phyloP scores from a whole-genome alignment of 30 jellyfish, hydroid and myxozoan species.

The Aurelia sp. region DNA sequence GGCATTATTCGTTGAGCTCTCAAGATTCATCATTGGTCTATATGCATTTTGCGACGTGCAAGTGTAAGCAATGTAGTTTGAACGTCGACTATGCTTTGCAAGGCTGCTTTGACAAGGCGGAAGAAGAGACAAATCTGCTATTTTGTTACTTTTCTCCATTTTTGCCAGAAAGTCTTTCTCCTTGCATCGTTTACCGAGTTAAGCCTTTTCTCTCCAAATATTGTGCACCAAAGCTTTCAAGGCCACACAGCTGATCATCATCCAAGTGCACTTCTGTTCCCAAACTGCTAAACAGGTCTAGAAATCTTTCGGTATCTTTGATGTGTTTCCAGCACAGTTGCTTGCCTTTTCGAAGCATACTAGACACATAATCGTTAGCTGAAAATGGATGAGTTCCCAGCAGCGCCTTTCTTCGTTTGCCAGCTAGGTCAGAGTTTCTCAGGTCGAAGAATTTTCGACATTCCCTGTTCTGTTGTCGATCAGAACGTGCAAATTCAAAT shows the following conservation, averaged over 20 bases:
- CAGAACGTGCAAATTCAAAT: too few species aligned
- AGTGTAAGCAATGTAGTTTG: slow-evolving; percentile 46
- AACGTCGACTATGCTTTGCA: slow-evolving; percentile 38
- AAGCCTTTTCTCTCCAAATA: slow-evolving; percentile 4
- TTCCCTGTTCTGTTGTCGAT: slow-evolving; percentile 39
- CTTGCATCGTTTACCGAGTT: slow-evolving; percentile 50
- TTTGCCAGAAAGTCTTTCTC: slow-evolving; percentile 43
- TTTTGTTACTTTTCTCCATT: slow-evolving; percentile 27
- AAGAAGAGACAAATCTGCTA: slow-evolving; percentile 45
- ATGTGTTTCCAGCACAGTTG: too few species aligned
- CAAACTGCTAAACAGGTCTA: too few species aligned
- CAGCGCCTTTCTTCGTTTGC: too few species aligned
- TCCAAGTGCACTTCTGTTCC: too few species aligned
- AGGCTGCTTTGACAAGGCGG: slow-evolving; percentile 67
- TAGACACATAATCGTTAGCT: too few species aligned
- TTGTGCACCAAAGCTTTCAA: slow-evolving; percentile 21
- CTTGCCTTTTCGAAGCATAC: too few species aligned
- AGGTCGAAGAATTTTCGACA: slow-evolving; percentile 32
- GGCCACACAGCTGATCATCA: not conserved
- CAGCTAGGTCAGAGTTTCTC: too few species aligned
- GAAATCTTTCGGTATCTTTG: too few species aligned
- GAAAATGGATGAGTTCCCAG: too few species aligned
- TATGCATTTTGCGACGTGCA: slow-evolving; percentile 42
- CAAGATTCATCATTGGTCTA: slow-evolving; percentile 42
- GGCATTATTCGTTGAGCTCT: slow-evolving; percentile 50